Evolutionary conservation across 2,888 invertebrate genomes (phyloP), one percentile per base, ranked within the genome.

Genomic region (Clepsis dumicolana): DNA sequence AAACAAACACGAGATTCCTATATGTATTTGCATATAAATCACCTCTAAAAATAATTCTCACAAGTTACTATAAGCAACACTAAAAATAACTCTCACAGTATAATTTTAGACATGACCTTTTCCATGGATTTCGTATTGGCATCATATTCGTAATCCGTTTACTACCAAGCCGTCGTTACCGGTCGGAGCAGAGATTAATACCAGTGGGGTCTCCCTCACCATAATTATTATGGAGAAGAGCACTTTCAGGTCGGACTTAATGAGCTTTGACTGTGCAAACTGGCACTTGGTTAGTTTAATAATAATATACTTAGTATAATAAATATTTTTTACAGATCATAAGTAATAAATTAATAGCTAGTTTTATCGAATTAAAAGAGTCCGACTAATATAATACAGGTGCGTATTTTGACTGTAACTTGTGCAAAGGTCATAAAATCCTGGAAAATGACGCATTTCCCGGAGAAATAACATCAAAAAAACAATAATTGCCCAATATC

Each of bases 211-310:
- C 80, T 76, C 81, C 83, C 84, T 80, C 27, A 63, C 52, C 32
- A 62, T 24, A 73, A 72, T 44, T 44, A 44, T 44, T 67, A 70
- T 64, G 70, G 68, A 64, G 73, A 18, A 78, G 77, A 81, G 77
- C 79, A 75, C 78, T 84, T 77, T 78, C 77, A 81, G 80, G 77
- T 79, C 77, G 75, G 63, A 72, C 69, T 73, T 84, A 86, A 87
- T 82, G 86, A 84, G 78, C 82, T 81, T 74, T 75, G 77, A 74
- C 78, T 73, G 70, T 74, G 67, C 56, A 67, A 74, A 75, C 70
- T 69, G 70, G 71, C 27, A 65, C 70, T 67, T 70, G 18, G 64
- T 59, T 56, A 70, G 52, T 24, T 12, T n/a, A 44, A 16, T 7
- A 18, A 14, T 44, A 44, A 44, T 44, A 44, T 8, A n/a, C n/a